Percentiles rank a stretch among this genome's conserved stretches.
These are phyloP conservation scores for Gymnocheta viridis DNA, from an alignment of 2,888 invertebrate species.

Conservation along the genomic window DNA sequence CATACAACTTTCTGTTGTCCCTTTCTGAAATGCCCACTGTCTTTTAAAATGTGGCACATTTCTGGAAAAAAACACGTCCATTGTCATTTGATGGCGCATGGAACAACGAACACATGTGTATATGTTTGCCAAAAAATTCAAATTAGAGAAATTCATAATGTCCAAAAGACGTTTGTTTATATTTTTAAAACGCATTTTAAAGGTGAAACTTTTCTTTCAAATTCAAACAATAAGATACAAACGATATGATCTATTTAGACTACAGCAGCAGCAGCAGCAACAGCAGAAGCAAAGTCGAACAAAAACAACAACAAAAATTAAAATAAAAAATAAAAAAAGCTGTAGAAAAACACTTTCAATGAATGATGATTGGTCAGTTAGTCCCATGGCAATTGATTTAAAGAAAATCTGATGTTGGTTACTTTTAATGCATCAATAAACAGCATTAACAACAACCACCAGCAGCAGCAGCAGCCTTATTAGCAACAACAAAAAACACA, in stretches of 20 bases:
- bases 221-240: conserved; percentile 36
- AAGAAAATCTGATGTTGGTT: conserved; percentile 10
- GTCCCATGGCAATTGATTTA: conserved; percentile 4
- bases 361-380: conserved; percentile 19
- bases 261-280: conserved; percentile 19
- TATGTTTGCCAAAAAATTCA: conserved; percentile 70
- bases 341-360: conserved; percentile 60
- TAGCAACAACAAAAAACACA: not conserved
- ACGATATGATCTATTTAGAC: conserved; percentile 45
- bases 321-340: not conserved
- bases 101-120: conserved; percentile 5
- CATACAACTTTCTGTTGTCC: too few relatives aligned
- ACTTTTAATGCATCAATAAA: conserved; percentile 33
- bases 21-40: not conserved
- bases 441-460: not conserved
- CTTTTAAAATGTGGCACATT: not conserved
- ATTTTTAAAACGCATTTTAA: conserved; percentile 65
- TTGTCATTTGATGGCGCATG: not conserved
- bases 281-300: conserved; percentile 34
- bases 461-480: not conserved
- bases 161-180: conserved; percentile 40
- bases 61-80: not conserved
- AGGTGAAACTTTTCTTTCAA: conserved; percentile 68
- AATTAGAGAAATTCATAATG: conserved; percentile 65
- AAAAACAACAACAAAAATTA: conserved; percentile 16